Base-by-base conservation (phyloP, 2,113 vertebrate genomes). In the Reinhardtius hippoglossoides region DNA sequence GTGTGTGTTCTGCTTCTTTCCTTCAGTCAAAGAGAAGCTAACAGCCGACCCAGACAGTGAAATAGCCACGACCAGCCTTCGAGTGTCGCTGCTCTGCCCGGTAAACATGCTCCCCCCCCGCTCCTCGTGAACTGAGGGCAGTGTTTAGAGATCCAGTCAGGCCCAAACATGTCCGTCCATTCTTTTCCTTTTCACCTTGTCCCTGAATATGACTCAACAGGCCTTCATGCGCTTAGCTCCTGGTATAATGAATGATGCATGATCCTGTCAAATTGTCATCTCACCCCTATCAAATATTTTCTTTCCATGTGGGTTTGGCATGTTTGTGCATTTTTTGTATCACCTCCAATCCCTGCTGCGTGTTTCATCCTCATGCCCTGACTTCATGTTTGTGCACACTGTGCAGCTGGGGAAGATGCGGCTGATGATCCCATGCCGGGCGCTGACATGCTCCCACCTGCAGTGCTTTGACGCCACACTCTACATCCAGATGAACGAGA, bases 11-110 rank as follows among this genome's bases (percentile, higher is more conserved):
- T 82, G 0, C 48, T 35, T 74, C 70, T 57, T 40, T 74, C 77
- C 62, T 82, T 21, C 93, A 99, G 98, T 99, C 92, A 99, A 99
- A 94, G 98, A 99, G 93, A 99, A 99, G 77, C 91, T 99, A 82
- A 99, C 97, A 24, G 97, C 98, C 0, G 98, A 99, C 80, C 98
- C 98, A n/a, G 98, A 99, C 95, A 99, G 98, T 89, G 98, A 99
- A 95, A 99, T 99, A 65, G 98, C 98, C 80, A 99, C 98, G 7
- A 99, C 98, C 84, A 99, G 98, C 90, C 94, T 99, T 67, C 95
- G 98, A 77, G 98, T 99, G 82, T 99, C 98, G 46, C 95, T 99
- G 13, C 96, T 99, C n/a, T 99, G 98, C 92, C 98, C 98, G 90
- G 98, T 99, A 96, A 97, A 94, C 66, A 40, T 4, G 1, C 40